Conservation (phyloP, 2,113 vertebrate species). For the Notarius quadriscutis region DNA sequence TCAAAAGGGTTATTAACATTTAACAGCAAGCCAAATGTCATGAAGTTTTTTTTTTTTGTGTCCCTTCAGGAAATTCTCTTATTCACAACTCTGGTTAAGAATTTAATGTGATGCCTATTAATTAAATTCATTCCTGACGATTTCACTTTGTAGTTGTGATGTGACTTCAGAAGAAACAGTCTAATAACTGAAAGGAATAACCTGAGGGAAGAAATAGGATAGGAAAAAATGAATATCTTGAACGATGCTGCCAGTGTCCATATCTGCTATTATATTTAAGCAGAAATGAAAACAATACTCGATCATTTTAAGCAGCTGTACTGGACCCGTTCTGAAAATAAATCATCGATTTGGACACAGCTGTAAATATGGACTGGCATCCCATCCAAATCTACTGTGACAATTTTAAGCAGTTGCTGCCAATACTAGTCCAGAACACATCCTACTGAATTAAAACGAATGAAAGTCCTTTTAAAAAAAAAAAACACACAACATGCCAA, state of each 20-base stretch:
- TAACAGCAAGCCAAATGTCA: neutral
- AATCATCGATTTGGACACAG: neutral
- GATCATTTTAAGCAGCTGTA: neutral
- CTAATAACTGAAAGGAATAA: neutral
- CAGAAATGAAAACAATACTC: neutral
- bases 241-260: neutral
- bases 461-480: neutral
- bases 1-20: neutral
- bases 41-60: neutral
- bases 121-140: neutral
- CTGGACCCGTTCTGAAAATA: neutral
- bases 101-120: neutral
- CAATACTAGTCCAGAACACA: neutral
- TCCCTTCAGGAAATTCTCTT: neutral
- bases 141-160: neutral
- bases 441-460: neutral
- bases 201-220: neutral
- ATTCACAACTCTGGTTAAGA: neutral
- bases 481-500: neutral
- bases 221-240: neutral
- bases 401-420: neutral
- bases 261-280: neutral
- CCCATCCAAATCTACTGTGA: neutral
- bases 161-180: neutral
- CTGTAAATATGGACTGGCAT: neutral